These are phyloP conservation scores for Panulirus ornatus DNA, from an alignment of 1,140 invertebrate species.

Conservation along the genomic window DNA sequence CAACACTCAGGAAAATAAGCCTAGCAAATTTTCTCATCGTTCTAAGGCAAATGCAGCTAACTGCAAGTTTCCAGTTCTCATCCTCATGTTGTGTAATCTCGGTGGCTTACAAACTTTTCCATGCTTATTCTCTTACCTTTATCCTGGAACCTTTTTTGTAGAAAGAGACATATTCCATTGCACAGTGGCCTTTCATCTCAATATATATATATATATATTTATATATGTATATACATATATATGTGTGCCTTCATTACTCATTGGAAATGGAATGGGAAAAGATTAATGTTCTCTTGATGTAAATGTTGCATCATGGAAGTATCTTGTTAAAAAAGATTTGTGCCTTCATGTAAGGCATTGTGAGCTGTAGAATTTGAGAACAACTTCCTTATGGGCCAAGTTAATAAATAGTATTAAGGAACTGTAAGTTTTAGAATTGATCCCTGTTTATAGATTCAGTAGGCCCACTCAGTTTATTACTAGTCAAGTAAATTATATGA, in stretches of 20 bases:
- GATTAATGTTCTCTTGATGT: not conserved
- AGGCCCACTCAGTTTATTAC: not conserved
- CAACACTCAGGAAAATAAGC: constrained; percentile 71
- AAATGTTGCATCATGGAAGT: not conserved
- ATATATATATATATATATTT: not conserved
- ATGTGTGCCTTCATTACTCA: constrained; percentile 31
- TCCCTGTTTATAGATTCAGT: not conserved
- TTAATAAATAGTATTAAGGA: not conserved
- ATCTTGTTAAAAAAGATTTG: too few species aligned
- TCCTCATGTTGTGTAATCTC: constrained; percentile 59
- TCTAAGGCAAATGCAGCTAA: constrained; percentile 69
- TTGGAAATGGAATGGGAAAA: not conserved
- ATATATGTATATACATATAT: not conserved
- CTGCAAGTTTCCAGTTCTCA: constrained; percentile 71
- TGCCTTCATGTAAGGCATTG: not conserved
- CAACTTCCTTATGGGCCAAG: not conserved
- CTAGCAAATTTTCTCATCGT: constrained; percentile 73
- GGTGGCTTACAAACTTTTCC: constrained; percentile 54
- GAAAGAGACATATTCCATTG: not conserved
- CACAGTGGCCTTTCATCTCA: constrained; percentile 53
- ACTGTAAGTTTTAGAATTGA: not conserved
- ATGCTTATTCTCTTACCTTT: not conserved
- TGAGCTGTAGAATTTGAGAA: not conserved
- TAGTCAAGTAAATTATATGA: not conserved
- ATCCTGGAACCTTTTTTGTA: constrained; percentile 54